phyloP scores from a whole-genome alignment of 2,113 vertebrate genomes.

The Prolemur simus region DNA sequence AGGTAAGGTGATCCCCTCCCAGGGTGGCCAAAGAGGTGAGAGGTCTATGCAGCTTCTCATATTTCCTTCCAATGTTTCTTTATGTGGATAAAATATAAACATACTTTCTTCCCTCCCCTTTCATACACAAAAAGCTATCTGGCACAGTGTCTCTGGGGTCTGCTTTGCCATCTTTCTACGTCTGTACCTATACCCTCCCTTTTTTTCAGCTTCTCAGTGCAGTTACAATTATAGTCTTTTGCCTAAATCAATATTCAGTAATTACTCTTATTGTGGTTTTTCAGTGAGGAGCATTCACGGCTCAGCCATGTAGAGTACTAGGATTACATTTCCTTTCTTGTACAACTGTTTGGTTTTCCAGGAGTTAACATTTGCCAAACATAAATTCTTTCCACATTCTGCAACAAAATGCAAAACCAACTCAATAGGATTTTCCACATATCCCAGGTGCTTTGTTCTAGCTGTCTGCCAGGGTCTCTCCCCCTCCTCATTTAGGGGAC shows the following conservation, averaged over 20 bases:
- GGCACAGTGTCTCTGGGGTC: rapidly evolving
- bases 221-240: background rate
- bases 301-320: background rate
- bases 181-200: background rate
- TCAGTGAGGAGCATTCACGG: rapidly evolving
- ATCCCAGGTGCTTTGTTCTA: background rate
- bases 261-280: background rate
- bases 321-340: background rate
- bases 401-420: background rate
- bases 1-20: background rate
- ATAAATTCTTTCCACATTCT: background rate
- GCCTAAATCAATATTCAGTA: background rate
- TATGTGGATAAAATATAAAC: background rate
- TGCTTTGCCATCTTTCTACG: background rate
- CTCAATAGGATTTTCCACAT: background rate
- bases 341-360: background rate
- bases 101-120: background rate
- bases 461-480: background rate
- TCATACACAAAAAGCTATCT: background rate
- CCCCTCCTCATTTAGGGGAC: background rate
- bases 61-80: background rate
- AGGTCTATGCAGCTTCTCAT: background rate
- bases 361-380: background rate
- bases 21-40: background rate
- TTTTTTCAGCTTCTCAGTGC: background rate